Evolutionary conservation across 2,797 vertebrate genomes (phyloP).

Genomic region (Galaxias olidus): DNA sequence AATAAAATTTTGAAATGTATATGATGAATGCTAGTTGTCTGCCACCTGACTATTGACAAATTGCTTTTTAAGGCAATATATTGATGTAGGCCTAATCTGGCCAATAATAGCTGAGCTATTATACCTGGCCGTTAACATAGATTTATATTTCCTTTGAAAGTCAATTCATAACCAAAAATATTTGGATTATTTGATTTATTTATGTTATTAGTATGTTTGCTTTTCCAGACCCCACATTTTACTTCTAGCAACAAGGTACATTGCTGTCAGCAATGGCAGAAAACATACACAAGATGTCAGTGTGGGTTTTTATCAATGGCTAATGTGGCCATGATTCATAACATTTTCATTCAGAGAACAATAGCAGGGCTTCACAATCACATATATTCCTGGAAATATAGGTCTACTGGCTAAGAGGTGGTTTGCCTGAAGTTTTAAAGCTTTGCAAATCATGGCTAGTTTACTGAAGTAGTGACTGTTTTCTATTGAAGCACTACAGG

Average conservation of each 20-base stretch:
- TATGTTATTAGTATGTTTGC: no score
- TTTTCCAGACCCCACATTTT: no score
- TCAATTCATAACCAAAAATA: no score
- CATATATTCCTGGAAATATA: conserved; percentile 19
- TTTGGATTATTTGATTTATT: no score
- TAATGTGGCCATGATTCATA: neutral
- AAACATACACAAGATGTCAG: conserved; percentile 51
- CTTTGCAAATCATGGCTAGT: neutral
- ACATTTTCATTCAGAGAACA: neutral
- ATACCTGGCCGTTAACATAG: no score
- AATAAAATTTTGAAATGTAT: no score
- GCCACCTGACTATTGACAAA: no score
- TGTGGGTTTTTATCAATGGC: conserved; percentile 1
- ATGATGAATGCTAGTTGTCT: no score
- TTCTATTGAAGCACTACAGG: neutral
- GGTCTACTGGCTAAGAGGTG: neutral
- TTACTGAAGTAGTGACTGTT: neutral
- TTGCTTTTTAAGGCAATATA: no score
- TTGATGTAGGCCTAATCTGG: no score
- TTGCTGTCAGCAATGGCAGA: neutral
- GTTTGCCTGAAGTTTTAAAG: conserved; percentile 5
- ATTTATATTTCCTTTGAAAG: no score
- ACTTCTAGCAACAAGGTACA: neutral
- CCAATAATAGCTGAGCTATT: no score
- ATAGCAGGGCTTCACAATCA: neutral